Evolutionary conservation across 2,113 vertebrate genomes (phyloP), one percentile per base, ranked within the genome.

Genomic region (Mesitornis unicolor): DNA sequence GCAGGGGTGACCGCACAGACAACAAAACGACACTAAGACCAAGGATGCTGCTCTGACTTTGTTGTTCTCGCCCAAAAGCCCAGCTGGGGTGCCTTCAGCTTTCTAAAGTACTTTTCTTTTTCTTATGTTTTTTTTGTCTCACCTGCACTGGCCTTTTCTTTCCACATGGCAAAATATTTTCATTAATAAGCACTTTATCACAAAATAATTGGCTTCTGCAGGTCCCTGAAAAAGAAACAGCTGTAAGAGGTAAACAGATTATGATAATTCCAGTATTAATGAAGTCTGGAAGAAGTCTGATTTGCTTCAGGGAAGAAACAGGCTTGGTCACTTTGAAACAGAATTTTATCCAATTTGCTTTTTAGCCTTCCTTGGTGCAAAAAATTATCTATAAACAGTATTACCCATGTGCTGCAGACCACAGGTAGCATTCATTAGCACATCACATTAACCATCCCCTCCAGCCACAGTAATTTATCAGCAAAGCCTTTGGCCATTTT

Each of bases 251-350:
- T 74, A 56, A 90, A 95, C 21, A 89, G 87, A 93, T 97, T 92
- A 89, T 92, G 80, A 40, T 92, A 97, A 97, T 95, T 92, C 57
- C 59, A 92, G 54, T 47, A 70, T 95, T 96, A 96, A 96, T 90
- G 83, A 95, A 94, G 63, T 90, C 82, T 79, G 61, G 73, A 76
- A 84, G 89, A 68, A 91, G 42, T 59, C 20, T 80, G 51, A 79
- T 80, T 87, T 73, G 82, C 90, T 95, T 54, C 82, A 73, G 54
- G 90, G 88, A 95, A 89, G 76, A 84, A 89, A 76, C 11, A 86
- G 40, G 21, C 38, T 79, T 47, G 51, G 69, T 78, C 69, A 90
- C 69, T 86, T 90, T 67, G 80, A 91, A 93, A 81, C 25, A 90
- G 63, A 90, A 57, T 89, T 94, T 76, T 75, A 69, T 76, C 87